Percentiles rank a stretch among this genome's conserved stretches.
These are phyloP conservation scores for Molossus molossus DNA, from an alignment of 2,797 vertebrate genomes.

Conservation along the genomic window DNA sequence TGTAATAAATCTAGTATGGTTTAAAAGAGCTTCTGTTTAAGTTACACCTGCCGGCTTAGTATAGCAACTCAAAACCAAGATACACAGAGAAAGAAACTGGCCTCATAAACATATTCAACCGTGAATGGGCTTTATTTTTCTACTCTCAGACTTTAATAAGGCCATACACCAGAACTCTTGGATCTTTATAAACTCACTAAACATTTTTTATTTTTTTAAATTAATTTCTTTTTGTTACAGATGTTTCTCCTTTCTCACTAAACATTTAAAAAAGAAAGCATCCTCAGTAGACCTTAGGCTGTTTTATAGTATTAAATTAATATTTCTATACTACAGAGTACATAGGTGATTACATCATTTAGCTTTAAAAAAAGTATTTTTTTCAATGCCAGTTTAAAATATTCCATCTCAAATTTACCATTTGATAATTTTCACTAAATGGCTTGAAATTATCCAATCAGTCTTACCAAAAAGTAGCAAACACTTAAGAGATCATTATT, in stretches of 20 bases:
- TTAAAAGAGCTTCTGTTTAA: conserved; percentile 45
- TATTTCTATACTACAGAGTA: background rate
- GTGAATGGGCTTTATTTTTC: background rate
- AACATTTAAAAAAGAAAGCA: background rate
- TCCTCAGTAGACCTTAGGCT: background rate
- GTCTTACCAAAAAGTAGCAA: background rate
- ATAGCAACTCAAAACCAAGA: background rate
- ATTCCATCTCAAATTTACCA: background rate
- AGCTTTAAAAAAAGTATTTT: background rate
- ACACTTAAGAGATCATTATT: background rate
- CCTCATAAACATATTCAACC: conserved; percentile 14
- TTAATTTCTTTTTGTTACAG: too few species aligned
- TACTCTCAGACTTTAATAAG: background rate
- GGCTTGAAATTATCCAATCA: background rate
- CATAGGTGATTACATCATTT: background rate
- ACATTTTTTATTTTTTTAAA: background rate
- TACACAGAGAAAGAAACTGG: background rate
- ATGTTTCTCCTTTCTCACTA: background rate
- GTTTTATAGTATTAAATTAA: background rate
- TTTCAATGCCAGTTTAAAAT: background rate
- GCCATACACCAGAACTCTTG: background rate
- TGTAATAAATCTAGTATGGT: background rate
- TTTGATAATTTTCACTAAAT: conserved; percentile 17
- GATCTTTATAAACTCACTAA: conserved; percentile 11
- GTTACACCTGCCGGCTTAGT: background rate